Base-by-base conservation (phyloP, 1,140 invertebrate species). In the Drepana arcuata region DNA sequence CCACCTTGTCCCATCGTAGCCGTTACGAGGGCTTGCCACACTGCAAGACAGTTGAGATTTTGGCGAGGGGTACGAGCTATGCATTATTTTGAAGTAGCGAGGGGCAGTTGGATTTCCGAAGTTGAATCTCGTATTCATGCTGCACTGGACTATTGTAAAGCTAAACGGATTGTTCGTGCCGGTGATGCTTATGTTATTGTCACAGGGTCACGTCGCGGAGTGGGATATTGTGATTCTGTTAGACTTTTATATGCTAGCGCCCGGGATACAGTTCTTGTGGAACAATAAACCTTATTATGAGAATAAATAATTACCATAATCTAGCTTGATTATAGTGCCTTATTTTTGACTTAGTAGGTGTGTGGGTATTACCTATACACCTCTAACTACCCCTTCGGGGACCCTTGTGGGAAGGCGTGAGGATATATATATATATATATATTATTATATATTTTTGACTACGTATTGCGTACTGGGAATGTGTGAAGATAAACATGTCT, bases 141-240 rank as follows among this genome's bases (percentile, higher is more conserved):
- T 51, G 92, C 88, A 14, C 85, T 95, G 16, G 75, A 88, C 29
- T 86, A 90, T 60, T 92, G 91, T 31, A 89, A 90, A 61, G 73
- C 84, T 11, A 84, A 88, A 41, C 85, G 86, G 13, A 88, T 93
- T 51, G 68, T 93, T 16, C 83, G 86, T 28, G 71, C 84, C 4
- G 90, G 91, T 1, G 91, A 93, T 56, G 79, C 89, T 1, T 83
- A 94, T 14, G 85, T 95, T 13, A 78, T 93, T 21, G 87, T 95
- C 10, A 92, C 90, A 15, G 91, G 92, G 34, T 93, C 91, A 86
- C 85, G 88, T 38, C 84, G 88, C 47, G 91, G 92, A 10, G 83
- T 89, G 15, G 92, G 93, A 15, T 91, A 87, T 50, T 93, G 92
- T 35, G 93, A 94, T 70, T 91, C 90, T 14, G 84, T 94, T 49